A percentile compares a stretch with the other conserved stretches of the same genome.
Evolutionary conservation across 2,797 vertebrate species (phyloP).

Genomic region (Neosilurus mollespiculum): DNA sequence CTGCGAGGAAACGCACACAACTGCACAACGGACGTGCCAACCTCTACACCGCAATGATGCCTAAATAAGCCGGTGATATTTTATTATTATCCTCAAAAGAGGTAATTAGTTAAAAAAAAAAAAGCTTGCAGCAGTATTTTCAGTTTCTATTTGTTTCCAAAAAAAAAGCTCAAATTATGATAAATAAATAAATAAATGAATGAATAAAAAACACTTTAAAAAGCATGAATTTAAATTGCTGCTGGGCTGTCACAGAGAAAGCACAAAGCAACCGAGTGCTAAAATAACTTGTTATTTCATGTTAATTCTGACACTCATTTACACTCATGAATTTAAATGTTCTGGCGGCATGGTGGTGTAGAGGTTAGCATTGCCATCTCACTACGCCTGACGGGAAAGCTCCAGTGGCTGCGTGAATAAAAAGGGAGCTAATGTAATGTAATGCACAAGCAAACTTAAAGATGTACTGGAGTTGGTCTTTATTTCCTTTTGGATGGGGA

Average conservation of each 20-base stretch:
- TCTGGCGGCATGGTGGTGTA: not conserved
- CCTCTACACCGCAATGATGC: not conserved
- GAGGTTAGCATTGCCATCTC: too few relatives aligned
- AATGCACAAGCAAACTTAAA: not conserved
- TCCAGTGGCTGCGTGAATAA: not conserved
- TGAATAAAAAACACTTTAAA: too few relatives aligned
- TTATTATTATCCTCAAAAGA: not conserved
- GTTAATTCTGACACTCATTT: not conserved
- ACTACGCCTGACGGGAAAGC: not conserved
- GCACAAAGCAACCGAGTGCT: not conserved
- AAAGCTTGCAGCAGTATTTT: not conserved
- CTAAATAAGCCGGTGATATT: not conserved
- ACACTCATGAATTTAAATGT: slow-evolving; percentile 10
- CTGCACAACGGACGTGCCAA: too few relatives aligned
- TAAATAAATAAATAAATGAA: too few relatives aligned
- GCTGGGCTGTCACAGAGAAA: slow-evolving; percentile 7
- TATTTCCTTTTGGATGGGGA: not conserved
- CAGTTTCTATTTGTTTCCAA: not conserved
- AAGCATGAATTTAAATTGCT: too few relatives aligned
- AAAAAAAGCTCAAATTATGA: not conserved
- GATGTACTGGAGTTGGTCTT: not conserved
- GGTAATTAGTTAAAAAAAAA: not conserved
- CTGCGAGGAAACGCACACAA: too few relatives aligned
- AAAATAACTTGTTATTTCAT: slow-evolving; percentile 7
- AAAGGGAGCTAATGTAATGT: not conserved